Evolutionary conservation across 2,113 vertebrate species (phyloP).

Genomic region (Xiphophorus maculatus): DNA sequence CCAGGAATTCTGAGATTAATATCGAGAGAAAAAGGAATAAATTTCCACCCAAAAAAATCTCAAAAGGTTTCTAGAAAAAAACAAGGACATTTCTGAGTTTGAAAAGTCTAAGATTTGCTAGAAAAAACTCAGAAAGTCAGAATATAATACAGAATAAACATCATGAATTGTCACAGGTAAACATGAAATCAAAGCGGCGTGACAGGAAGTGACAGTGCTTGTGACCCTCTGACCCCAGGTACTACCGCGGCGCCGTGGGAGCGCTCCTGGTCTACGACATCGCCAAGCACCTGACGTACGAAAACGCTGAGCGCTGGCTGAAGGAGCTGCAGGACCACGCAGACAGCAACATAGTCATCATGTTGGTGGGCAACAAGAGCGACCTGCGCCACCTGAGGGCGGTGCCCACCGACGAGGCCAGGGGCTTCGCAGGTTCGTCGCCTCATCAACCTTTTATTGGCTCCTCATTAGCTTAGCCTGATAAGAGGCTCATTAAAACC

Average conservation of each 20-base stretch:
- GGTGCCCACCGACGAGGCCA: constrained; percentile 85
- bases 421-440: constrained; percentile 81
- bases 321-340: constrained; percentile 90
- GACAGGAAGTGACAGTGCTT: background rate
- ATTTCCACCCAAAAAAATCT: no score
- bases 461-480: background rate
- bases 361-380: constrained; percentile 90
- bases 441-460: background rate
- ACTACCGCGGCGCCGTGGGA: constrained; percentile 86
- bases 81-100: no score
- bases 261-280: constrained; percentile 89
- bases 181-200: constrained; percentile 2
- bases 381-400: constrained; percentile 85
- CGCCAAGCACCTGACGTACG: constrained; percentile 88
- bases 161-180: no score
- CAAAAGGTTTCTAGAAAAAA: no score
- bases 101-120: no score
- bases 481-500: background rate
- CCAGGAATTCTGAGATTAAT: no score
- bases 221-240: constrained; percentile 64
- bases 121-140: no score
- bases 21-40: no score
- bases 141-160: no score
- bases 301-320: constrained; percentile 88
- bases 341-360: constrained; percentile 88